Percentiles rank a stretch among this genome's conserved stretches.
phyloP scores from a whole-genome alignment of 2,888 invertebrate species.

The Trimorus sp. region DNA sequence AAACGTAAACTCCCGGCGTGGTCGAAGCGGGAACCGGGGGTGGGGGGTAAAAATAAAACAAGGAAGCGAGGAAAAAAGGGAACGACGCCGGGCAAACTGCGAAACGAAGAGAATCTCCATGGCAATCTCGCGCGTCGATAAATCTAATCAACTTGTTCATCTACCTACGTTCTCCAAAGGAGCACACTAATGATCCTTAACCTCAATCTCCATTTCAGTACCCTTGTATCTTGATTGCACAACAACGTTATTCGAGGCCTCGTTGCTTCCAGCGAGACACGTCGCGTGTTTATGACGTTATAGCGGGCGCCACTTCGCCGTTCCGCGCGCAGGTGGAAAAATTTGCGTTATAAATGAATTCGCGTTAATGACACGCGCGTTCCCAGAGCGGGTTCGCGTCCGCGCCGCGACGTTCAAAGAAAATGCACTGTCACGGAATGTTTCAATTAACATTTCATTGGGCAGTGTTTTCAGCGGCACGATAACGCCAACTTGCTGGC shows the following conservation, averaged over 20 bases:
- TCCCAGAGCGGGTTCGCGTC: neutral
- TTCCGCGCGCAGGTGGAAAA: conserved; percentile 7
- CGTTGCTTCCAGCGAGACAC: conserved; percentile 54
- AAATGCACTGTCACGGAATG: conserved; percentile 8
- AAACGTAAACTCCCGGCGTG: neutral
- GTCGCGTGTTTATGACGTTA: conserved; percentile 59
- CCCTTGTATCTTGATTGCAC: conserved; percentile 66
- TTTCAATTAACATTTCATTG: conserved; percentile 30
- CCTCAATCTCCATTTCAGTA: conserved; percentile 71
- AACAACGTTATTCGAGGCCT: conserved; percentile 57
- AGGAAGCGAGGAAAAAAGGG: conserved; percentile 28
- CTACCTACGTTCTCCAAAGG: conserved; percentile 71
- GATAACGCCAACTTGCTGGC: neutral
- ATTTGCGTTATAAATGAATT: conserved; percentile 25
- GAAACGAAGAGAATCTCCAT: conserved; percentile 65
- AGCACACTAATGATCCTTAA: conserved; percentile 74
- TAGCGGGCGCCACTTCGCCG: conserved; percentile 32
- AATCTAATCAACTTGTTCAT: conserved; percentile 78
- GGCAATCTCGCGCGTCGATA: conserved; percentile 75
- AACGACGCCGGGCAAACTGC: conserved; percentile 42
- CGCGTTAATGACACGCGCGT: conserved; percentile 28
- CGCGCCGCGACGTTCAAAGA: neutral
- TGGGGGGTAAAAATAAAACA: too few relatives aligned
- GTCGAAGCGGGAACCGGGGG: too few relatives aligned
- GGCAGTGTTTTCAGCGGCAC: neutral